Conservation (phyloP, 1,140 invertebrate genomes). For the Zaprionus vittiger region DNA sequence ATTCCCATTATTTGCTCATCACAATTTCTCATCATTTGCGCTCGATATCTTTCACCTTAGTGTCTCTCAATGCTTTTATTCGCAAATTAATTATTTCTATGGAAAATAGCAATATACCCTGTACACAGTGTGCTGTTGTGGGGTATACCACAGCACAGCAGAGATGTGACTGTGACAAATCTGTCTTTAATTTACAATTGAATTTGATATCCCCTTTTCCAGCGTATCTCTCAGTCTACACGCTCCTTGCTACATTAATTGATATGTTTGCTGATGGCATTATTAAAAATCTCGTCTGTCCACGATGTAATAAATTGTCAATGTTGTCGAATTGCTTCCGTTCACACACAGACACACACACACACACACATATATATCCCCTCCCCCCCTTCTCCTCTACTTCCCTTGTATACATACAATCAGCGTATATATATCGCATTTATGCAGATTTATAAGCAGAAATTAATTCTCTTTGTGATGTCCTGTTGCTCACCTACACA, state of each 20-base stretch:
- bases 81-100: constrained; percentile 10
- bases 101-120: not conserved
- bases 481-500: not conserved
- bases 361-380: not conserved
- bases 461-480: constrained; percentile 12
- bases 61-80: constrained; percentile 1
- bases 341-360: not conserved
- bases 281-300: constrained; percentile 11
- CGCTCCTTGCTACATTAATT: not conserved
- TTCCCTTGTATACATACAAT: not conserved
- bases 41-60: not conserved
- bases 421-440: not conserved
- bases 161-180: not conserved
- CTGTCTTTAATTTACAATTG: not conserved
- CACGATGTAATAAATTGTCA: constrained; percentile 19
- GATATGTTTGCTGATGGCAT: constrained; percentile 15
- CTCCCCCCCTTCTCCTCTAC: no score
- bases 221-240: not conserved
- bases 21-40: not conserved
- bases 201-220: not conserved
- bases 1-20: not conserved
- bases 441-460: constrained; percentile 6
- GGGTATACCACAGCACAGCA: not conserved
- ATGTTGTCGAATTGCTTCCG: constrained; percentile 7
- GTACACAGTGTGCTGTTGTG: not conserved